These are phyloP conservation scores for Leucophenga maculata DNA, from an alignment of 2,888 invertebrate genomes.

Conservation along the genomic window DNA sequence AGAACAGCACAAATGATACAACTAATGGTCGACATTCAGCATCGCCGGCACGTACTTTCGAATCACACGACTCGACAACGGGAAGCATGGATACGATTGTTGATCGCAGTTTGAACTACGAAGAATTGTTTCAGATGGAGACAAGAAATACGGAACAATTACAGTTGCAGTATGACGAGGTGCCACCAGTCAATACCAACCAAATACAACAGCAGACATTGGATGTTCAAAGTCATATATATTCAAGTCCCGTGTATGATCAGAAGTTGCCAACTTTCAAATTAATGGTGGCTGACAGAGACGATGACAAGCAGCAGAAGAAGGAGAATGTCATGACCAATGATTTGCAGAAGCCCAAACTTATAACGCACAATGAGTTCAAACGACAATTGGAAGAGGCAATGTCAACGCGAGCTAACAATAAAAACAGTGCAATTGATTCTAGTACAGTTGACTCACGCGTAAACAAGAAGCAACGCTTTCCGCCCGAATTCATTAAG, in stretches of 20 bases:
- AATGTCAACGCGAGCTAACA: constrained; percentile 44
- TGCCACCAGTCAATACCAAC: constrained; percentile 2
- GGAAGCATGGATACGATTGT: constrained; percentile 71
- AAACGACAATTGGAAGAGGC: constrained; percentile 65
- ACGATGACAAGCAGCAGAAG: background rate
- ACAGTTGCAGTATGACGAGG: constrained; percentile 29
- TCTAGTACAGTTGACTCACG: constrained; percentile 65
- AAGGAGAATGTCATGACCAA: background rate
- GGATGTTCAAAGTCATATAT: constrained; percentile 70
- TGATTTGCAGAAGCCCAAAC: constrained; percentile 49
- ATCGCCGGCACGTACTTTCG: constrained; percentile 70
- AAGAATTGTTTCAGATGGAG: constrained; percentile 60
- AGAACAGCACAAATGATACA: background rate
- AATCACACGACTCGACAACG: constrained; percentile 69
- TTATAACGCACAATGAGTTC: constrained; percentile 68
- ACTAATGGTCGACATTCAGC: constrained; percentile 63
- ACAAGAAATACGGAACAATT: constrained; percentile 41
- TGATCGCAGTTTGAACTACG: constrained; percentile 61
- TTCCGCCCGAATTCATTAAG: constrained; percentile 68
- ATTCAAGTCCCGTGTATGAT: constrained; percentile 71
- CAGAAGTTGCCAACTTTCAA: constrained; percentile 61
- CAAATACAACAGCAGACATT: constrained; percentile 47
- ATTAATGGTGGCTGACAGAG: constrained; percentile 47
- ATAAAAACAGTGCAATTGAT: constrained; percentile 19
- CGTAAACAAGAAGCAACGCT: constrained; percentile 68